Base-by-base conservation (phyloP, 2,888 invertebrate genomes). In the Hydriomena furcata region DNA sequence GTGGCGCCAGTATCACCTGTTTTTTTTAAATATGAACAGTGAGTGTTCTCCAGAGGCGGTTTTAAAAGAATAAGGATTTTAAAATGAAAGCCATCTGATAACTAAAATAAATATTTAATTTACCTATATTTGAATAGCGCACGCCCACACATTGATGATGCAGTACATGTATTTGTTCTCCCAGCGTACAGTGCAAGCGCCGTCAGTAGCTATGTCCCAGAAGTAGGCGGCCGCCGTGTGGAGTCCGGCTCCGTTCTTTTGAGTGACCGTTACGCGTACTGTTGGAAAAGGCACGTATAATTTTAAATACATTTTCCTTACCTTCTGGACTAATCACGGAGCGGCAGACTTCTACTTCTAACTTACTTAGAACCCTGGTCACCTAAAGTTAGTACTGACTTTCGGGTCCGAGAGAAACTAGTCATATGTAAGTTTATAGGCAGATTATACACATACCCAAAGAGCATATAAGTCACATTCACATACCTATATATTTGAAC, bases 81-180 rank as follows among this genome's bases (percentile, higher is more conserved):
- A 1, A 28, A 36, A 50, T 20, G 36, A 35, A 44, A 31, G 31
- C 32, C 20, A 25, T 6, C 32, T 5, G 27, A 10, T 25, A 17
- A n/a, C 8, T 11, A 11, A n/a, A 24, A 12, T 6, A 43, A 43
- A 13, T 31, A 23, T 21, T 55, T 45, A 47, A 53, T 35, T 50
- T 46, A 36, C 6, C 56, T 76, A 88, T 49, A 87, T 51, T 58
- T 88, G 88, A 45, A 90, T 56, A 11, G 95, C 94, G 34, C 95
- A 82, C 23, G 94, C 96, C 91, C 95, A 96, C 27, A 96, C 93
- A 62, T 95, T 95, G 20, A 96, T 94, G 57, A 96, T 95, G 73
- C 95, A 96, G 76, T 95, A 95, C 94, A 96, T 95, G 54, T 93
- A 94, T 79, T 96, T 96, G 79, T 96, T 96, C 73, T 97, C 96